phyloP scores from a whole-genome alignment of 2,113 vertebrate species.

The Ellobius talpinus region DNA sequence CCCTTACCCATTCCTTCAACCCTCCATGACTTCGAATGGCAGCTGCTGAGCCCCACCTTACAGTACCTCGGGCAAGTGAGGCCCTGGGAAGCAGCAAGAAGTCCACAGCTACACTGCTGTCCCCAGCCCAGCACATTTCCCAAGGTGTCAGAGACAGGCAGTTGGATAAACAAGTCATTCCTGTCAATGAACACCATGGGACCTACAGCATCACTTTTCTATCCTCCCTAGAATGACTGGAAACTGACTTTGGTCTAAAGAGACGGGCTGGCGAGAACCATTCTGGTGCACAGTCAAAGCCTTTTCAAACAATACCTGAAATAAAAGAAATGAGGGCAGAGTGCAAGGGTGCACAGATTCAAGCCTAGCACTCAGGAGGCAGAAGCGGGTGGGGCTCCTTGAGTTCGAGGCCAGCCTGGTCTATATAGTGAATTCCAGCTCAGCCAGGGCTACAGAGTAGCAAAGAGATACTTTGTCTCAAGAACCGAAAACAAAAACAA shows the following conservation, averaged over 20 bases:
- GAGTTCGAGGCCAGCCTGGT: neutral
- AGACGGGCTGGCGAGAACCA: too few species aligned
- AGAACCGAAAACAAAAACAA: neutral
- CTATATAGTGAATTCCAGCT: neutral
- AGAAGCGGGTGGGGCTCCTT: neutral
- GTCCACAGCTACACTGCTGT: too few species aligned
- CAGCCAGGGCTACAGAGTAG: neutral
- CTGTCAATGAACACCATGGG: neutral
- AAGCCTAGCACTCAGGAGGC: neutral
- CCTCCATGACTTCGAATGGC: neutral
- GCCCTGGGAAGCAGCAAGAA: neutral
- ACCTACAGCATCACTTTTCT: neutral
- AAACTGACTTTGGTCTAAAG: neutral
- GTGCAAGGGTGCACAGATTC: rapidly evolving
- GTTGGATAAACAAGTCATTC: neutral
- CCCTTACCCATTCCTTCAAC: neutral
- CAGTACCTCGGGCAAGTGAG: neutral
- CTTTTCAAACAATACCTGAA: neutral
- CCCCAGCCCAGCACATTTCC: neutral
- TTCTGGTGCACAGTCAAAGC: neutral
- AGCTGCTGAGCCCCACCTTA: neutral
- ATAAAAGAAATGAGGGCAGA: neutral
- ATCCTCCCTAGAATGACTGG: neutral
- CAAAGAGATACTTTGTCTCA: neutral
- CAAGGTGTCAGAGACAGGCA: neutral